Evolutionary conservation across 2,113 vertebrate species (phyloP).

Genomic region (Noturus placidus): DNA sequence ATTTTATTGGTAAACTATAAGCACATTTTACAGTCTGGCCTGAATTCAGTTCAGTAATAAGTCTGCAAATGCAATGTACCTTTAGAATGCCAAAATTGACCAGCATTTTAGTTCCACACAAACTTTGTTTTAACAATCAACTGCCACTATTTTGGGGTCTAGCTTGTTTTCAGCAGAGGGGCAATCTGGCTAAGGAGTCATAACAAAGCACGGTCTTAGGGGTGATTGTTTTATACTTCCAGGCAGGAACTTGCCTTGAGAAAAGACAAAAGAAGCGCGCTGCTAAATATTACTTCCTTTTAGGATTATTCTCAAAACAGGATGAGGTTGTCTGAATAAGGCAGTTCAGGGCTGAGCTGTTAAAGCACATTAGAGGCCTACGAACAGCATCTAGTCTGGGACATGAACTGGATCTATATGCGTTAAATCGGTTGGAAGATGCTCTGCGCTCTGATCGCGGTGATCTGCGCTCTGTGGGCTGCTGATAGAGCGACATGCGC

Average conservation of each 20-base stretch:
- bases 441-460: conserved; percentile 56
- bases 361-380: neutral
- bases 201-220: conserved; percentile 57
- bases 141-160: neutral
- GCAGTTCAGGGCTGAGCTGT: conserved; percentile 3
- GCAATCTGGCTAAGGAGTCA: conserved; percentile 69
- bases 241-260: conserved; percentile 61
- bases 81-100: neutral
- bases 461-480: conserved; percentile 48
- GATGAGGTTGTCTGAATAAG: conserved; percentile 60
- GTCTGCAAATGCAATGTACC: neutral
- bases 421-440: conserved; percentile 54
- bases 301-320: conserved; percentile 66
- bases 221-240: conserved; percentile 66
- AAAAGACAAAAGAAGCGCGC: conserved; percentile 54
- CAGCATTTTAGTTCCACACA: neutral
- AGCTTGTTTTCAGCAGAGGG: conserved; percentile 9
- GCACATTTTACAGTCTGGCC: no score
- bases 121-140: neutral
- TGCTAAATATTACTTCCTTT: conserved; percentile 64
- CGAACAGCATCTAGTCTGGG: neutral
- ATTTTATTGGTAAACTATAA: neutral
- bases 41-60: neutral
- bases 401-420: conserved; percentile 28
- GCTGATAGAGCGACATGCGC: conserved; percentile 43